Evolutionary conservation across 2,797 vertebrate genomes (phyloP).

Genomic region (Schizothorax lantsangensis): DNA sequence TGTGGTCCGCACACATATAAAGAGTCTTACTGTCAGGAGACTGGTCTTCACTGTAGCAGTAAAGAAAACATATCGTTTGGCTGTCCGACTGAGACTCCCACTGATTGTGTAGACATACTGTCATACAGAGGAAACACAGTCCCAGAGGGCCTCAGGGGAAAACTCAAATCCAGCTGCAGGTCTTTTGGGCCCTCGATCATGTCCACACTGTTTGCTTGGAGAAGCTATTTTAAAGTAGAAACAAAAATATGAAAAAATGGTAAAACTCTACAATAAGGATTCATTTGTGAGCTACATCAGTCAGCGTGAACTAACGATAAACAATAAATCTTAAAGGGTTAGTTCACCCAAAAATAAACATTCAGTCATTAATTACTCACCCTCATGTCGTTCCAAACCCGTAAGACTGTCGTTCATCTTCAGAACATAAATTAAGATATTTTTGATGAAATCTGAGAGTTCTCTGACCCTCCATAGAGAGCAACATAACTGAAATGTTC

Average conservation of each 20-base stretch:
- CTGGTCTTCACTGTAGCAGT: conserved; percentile 48
- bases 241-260: background rate
- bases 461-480: too few species aligned
- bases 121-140: conserved; percentile 1
- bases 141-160: background rate
- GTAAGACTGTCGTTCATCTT: too few species aligned
- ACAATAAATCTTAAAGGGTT: background rate
- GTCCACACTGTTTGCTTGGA: background rate
- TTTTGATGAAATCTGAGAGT: too few species aligned
- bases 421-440: too few species aligned
- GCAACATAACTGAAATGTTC: too few species aligned
- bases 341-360: too few species aligned
- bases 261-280: background rate
- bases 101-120: conserved; percentile 14
- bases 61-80: conserved; percentile 57
- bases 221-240: background rate
- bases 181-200: background rate
- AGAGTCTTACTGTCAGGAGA: conserved; percentile 44
- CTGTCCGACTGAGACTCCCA: conserved; percentile 20
- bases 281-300: background rate
- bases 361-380: too few species aligned
- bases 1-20: conserved; percentile 51
- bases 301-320: too few species aligned
- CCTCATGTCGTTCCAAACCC: too few species aligned
- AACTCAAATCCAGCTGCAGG: background rate